Percentiles rank a stretch among this genome's conserved stretches.
Evolutionary conservation across 2,888 invertebrate species (phyloP).

Genomic region (Cosmia trapezina): DNA sequence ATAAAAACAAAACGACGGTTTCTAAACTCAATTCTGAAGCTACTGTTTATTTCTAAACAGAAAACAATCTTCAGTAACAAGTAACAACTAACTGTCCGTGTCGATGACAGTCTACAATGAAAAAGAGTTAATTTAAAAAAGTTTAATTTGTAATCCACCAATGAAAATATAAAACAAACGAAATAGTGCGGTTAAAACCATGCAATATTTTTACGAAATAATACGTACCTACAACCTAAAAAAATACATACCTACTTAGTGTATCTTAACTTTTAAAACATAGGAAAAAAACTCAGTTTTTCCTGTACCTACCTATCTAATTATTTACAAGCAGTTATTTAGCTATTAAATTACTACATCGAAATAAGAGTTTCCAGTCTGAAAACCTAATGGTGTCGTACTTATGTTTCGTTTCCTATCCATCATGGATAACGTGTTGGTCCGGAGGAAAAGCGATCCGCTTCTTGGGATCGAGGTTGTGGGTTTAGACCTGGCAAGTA

Average conservation of each 20-base stretch:
- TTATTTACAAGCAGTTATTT: not conserved
- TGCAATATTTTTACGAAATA: not conserved
- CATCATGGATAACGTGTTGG: conserved; percentile 18
- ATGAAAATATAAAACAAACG: not conserved
- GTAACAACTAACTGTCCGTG: not conserved
- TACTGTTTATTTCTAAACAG: conserved; percentile 22
- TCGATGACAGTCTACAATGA: not conserved
- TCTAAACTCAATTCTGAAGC: not conserved
- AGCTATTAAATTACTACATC: not conserved
- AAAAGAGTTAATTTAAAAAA: not conserved
- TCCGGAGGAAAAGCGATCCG: not conserved
- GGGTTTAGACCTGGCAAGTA: conserved; percentile 39
- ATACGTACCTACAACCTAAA: not conserved
- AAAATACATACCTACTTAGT: not conserved
- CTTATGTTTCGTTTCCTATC: conserved; percentile 21
- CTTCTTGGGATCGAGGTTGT: conserved; percentile 15
- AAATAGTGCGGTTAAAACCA: not conserved
- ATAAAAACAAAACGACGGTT: conserved; percentile 27
- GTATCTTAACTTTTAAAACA: not conserved
- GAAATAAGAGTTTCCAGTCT: not conserved
- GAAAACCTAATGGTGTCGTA: not conserved
- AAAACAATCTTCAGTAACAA: conserved; percentile 21
- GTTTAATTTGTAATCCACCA: not conserved
- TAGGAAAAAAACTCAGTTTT: no score
- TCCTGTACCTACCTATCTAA: not conserved